Conservation (phyloP, 2,797 vertebrate genomes). For the Sebastes wilsoni region DNA sequence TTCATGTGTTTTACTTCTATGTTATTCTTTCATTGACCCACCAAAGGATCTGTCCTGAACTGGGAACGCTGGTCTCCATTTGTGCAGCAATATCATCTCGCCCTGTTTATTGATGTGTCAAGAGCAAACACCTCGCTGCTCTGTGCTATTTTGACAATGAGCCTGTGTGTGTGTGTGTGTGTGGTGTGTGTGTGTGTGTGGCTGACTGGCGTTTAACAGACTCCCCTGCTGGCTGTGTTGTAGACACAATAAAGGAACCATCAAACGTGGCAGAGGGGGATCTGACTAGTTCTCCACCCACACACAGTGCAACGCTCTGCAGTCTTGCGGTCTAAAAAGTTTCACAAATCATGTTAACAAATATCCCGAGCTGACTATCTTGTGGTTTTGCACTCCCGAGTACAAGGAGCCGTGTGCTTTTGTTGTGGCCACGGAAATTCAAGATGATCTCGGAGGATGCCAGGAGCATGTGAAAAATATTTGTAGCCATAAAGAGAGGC, state of each 20-base stretch:
- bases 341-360: slow-evolving; percentile 79
- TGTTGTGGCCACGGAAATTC: slow-evolving; percentile 69
- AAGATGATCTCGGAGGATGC: slow-evolving; percentile 50
- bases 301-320: slow-evolving; percentile 32
- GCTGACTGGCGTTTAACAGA: slow-evolving; percentile 61
- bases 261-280: slow-evolving; percentile 51
- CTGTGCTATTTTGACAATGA: slow-evolving; percentile 48
- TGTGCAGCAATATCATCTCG: slow-evolving; percentile 3
- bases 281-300: slow-evolving; percentile 51
- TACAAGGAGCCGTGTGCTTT: slow-evolving; percentile 60
- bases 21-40: background rate
- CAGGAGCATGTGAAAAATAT: slow-evolving; percentile 75
- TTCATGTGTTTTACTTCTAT: too few species aligned
- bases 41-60: background rate
- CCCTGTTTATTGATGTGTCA: slow-evolving; percentile 61
- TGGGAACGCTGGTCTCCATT: background rate
- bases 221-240: slow-evolving; percentile 56
- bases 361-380: slow-evolving; percentile 55
- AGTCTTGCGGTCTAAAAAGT: slow-evolving; percentile 62
- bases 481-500: slow-evolving; percentile 71
- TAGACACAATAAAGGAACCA: slow-evolving; percentile 77
- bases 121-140: slow-evolving; percentile 55
- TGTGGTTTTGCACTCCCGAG: slow-evolving; percentile 62
- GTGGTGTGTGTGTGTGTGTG: background rate
- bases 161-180: slow-evolving; percentile 14